Evolutionary conservation across 2,888 invertebrate genomes (phyloP), one percentile per base, ranked within the genome.

Genomic region (Meandrusa payeni): DNA sequence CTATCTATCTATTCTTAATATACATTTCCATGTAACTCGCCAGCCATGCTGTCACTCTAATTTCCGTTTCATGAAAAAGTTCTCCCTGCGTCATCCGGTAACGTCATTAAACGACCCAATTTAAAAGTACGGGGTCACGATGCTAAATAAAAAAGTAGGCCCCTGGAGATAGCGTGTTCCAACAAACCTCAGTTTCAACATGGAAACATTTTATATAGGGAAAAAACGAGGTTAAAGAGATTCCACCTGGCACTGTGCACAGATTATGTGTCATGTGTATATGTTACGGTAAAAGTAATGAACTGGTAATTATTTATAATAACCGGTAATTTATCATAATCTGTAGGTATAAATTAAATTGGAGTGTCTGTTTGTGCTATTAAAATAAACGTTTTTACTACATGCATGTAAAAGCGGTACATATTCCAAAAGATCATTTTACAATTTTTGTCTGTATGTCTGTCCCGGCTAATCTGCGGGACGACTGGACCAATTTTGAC

Each of bases 61-160:
- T 63, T 60, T 55, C 52, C 54, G 22, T 39, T 50, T 52, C 47
- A 46, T 44, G 44, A 53, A 55, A 61, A 61, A 57, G 41, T 51
- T 48, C 41, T 27, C 24, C 43, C 22, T 11, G 41, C 44, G 45
- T 47, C 50, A 47, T 46, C 55, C 43, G 51, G 47, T 41, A 48
- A 52, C 51, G 51, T 63, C 65, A 68, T 66, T 62, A 61, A 44
- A 52, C 54, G 64, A 61, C 61, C 61, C 55, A 67, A 61, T 68
- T 69, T 60, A 37, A 47, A 51, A 48, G 36, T 41, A 49, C 23
- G 22, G 47, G 54, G 57, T 52, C 58, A 52, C 50, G 43, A 39
- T 46, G 51, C 46, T 50, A 49, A 31, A 43, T 37, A 43, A 51
- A 50, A 47, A 55, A 48, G 46, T 53, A 47, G 47, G 50, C 41